phyloP scores from a whole-genome alignment of 2,888 invertebrate species.

The Furcula furcula region DNA sequence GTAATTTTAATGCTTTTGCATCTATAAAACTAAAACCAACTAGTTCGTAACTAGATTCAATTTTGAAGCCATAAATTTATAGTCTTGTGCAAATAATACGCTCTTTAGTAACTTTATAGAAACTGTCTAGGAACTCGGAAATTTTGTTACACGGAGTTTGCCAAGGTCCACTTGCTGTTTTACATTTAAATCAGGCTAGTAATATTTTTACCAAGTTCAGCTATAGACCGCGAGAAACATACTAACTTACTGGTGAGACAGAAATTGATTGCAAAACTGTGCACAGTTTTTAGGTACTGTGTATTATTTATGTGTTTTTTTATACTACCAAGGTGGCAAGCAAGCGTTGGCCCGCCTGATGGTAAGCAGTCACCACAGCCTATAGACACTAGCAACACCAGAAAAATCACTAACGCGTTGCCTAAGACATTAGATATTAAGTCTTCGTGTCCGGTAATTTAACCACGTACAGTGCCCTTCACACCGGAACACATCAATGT shows the following conservation, averaged over 20 bases:
- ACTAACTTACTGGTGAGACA: constrained; percentile 26
- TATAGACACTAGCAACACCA: too few relatives aligned
- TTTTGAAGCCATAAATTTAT: not conserved
- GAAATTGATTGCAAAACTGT: constrained; percentile 36
- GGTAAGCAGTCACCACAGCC: too few relatives aligned
- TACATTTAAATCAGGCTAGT: constrained; percentile 38
- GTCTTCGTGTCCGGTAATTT: too few relatives aligned
- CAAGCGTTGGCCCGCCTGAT: too few relatives aligned
- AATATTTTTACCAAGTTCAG: constrained; percentile 33
- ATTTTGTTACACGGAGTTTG: constrained; percentile 10
- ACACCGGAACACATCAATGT: too few relatives aligned
- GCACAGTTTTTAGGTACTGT: constrained; percentile 28
- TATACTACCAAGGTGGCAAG: too few relatives aligned
- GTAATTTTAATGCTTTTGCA: constrained; percentile 1
- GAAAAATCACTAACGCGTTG: too few relatives aligned
- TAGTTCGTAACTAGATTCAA: not conserved
- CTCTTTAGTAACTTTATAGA: not conserved
- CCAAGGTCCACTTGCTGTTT: constrained; percentile 21
- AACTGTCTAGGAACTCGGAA: constrained; percentile 5
- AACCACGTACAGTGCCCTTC: too few relatives aligned
- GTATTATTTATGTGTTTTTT: too few relatives aligned
- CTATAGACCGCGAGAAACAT: constrained; percentile 27
- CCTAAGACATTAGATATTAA: too few relatives aligned
- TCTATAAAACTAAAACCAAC: not conserved
- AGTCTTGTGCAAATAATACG: not conserved